A percentile compares a stretch with the other conserved stretches of the same genome.
Evolutionary conservation across 2,888 invertebrate species (phyloP).

Genomic region (Heteropelma amictum): DNA sequence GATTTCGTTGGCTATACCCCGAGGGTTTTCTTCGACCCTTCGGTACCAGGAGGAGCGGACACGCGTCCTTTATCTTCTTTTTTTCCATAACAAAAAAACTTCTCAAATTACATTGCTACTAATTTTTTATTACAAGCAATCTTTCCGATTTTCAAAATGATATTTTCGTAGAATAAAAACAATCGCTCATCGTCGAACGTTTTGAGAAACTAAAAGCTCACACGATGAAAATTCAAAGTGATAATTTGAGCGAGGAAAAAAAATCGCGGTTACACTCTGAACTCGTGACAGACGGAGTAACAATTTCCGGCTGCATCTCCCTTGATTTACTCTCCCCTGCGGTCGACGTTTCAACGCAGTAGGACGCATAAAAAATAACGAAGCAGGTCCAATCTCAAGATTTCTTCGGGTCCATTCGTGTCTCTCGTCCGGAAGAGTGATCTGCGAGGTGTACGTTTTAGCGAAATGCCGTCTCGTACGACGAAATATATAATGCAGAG

Average conservation of each 20-base stretch:
- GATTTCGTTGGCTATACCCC: constrained; percentile 73
- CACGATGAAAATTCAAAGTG: constrained; percentile 20
- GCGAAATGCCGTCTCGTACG: constrained; percentile 19
- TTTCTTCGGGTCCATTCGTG: constrained; percentile 20
- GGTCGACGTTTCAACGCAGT: constrained; percentile 2
- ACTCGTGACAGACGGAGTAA: constrained; percentile 34
- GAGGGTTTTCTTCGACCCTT: constrained; percentile 46
- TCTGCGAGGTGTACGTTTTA: constrained; percentile 42
- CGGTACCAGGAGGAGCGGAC: constrained; percentile 29
- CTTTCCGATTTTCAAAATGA: too few relatives aligned
- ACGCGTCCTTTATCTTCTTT: too few relatives aligned
- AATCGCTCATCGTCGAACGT: too few relatives aligned
- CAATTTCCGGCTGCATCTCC: constrained; percentile 27
- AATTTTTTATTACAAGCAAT: too few relatives aligned
- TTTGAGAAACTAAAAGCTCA: too few relatives aligned
- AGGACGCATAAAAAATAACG: constrained; percentile 19
- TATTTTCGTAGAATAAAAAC: too few relatives aligned
- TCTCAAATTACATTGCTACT: too few relatives aligned
- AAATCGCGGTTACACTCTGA: constrained; percentile 3
- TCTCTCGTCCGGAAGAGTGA: constrained; percentile 10
- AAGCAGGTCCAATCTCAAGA: constrained; percentile 1
- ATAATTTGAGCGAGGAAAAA: background rate
- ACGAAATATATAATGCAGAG: background rate
- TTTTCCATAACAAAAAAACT: too few relatives aligned
- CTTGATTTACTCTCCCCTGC: constrained; percentile 14